Evolutionary conservation across 2,797 vertebrate species (phyloP).

Genomic region (Cirrhinus molitorella): DNA sequence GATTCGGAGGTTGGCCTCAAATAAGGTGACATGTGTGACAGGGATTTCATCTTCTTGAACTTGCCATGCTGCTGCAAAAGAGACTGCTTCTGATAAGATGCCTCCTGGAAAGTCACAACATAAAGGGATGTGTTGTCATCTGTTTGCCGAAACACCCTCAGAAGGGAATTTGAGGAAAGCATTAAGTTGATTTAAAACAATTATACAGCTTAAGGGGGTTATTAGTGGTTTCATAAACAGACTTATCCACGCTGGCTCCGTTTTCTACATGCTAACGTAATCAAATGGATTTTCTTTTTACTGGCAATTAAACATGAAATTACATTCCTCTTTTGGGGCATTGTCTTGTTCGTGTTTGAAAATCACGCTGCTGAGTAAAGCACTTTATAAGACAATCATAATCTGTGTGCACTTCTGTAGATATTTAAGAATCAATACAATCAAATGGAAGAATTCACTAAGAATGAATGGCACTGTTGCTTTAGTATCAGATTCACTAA

Average conservation of each 20-base stretch:
- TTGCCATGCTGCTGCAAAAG: slow-evolving; percentile 64
- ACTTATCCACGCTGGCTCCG: neutral
- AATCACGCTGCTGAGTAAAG: neutral
- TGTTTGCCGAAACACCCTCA: slow-evolving; percentile 35
- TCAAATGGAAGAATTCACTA: neutral
- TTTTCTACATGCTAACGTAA: slow-evolving; percentile 1
- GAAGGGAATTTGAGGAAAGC: slow-evolving; percentile 16
- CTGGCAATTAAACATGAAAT: slow-evolving; percentile 26
- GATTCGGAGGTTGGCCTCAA: slow-evolving; percentile 73
- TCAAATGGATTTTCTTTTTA: slow-evolving; percentile 14
- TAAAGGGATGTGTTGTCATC: slow-evolving; percentile 38
- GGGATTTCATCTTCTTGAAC: slow-evolving; percentile 76
- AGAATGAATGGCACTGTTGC: neutral
- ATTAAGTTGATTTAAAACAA: slow-evolving; percentile 46
- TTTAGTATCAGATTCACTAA: neutral
- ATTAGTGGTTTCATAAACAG: slow-evolving; percentile 29
- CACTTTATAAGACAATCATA: neutral
- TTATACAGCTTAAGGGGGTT: slow-evolving; percentile 39
- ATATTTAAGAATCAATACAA: neutral
- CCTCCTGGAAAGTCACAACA: slow-evolving; percentile 66
- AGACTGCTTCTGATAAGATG: slow-evolving; percentile 71
- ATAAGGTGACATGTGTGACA: slow-evolving; percentile 77
- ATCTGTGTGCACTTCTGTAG: neutral
- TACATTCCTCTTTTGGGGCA: neutral
- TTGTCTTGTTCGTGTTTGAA: neutral